Evolutionary conservation across 2,797 vertebrate species (phyloP).

Genomic region (Thripadectes ignobilis): DNA sequence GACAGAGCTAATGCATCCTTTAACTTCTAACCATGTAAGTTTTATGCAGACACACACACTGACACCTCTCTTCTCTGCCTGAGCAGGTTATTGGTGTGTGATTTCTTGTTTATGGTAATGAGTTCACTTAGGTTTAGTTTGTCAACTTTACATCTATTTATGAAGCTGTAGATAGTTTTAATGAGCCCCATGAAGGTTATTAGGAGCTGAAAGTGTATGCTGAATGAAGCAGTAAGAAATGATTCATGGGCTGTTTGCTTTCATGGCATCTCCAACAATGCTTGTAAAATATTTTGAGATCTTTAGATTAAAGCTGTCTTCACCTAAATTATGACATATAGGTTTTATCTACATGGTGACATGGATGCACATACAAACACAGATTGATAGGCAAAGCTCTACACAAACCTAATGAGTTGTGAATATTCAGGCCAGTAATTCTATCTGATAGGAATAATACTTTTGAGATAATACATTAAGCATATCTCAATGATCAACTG

Average conservation of each 20-base stretch:
- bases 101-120: not conserved
- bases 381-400: not conserved
- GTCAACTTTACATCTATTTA: not conserved
- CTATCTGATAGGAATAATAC: not conserved
- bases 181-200: not conserved
- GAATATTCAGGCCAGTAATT: not conserved
- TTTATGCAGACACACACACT: not conserved
- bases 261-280: not conserved
- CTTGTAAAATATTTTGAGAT: not conserved
- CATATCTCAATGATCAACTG: not conserved
- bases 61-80: not conserved
- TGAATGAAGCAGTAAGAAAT: not conserved
- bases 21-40: not conserved
- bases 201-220: not conserved
- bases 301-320: not conserved
- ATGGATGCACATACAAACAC: not conserved
- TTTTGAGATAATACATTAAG: not conserved
- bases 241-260: not conserved
- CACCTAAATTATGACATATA: not conserved
- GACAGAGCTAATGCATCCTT: not conserved
- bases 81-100: not conserved
- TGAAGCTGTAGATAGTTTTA: not conserved
- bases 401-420: not conserved
- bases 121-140: constrained; percentile 2
- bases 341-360: not conserved